These are phyloP conservation scores for Drosophila oshimai DNA, from an alignment of 1,140 invertebrate species.

Conservation along the genomic window DNA sequence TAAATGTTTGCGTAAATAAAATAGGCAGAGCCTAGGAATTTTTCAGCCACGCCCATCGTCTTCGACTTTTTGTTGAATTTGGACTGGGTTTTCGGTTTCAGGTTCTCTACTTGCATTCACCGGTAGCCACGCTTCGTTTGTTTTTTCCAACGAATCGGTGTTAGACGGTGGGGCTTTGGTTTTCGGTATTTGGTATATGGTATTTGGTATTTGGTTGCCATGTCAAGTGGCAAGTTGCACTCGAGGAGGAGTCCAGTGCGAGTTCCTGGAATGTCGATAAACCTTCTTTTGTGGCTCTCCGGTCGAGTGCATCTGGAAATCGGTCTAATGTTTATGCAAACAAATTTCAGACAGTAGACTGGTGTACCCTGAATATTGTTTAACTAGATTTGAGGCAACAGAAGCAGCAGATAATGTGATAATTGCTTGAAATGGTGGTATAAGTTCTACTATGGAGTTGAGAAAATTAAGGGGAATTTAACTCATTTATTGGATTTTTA, in stretches of 20 bases:
- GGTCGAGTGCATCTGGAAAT: slow-evolving; percentile 26
- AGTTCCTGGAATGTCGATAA: slow-evolving; percentile 55
- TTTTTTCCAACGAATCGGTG: slow-evolving; percentile 60
- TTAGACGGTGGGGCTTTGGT: slow-evolving; percentile 51
- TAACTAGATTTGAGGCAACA: slow-evolving; percentile 1
- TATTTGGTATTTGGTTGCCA: slow-evolving; percentile 69
- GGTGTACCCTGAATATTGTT: background rate
- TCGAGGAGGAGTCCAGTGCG: slow-evolving; percentile 19
- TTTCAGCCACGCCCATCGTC: slow-evolving; percentile 26
- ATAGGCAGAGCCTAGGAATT: slow-evolving; percentile 21
- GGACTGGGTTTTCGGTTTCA: slow-evolving; percentile 1
- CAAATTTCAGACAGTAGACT: slow-evolving; percentile 2
- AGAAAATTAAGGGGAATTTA: no score
- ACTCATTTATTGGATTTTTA: no score
- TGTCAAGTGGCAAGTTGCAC: slow-evolving; percentile 63
- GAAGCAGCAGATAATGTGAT: background rate
- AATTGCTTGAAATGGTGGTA: background rate
- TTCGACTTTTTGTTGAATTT: background rate
- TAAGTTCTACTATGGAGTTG: background rate
- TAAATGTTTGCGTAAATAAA: slow-evolving; percentile 78
- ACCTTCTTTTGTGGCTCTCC: slow-evolving; percentile 2
- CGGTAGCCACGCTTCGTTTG: slow-evolving; percentile 69
- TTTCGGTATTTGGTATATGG: slow-evolving; percentile 31
- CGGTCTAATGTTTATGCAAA: slow-evolving; percentile 45
- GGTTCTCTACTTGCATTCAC: slow-evolving; percentile 50